These are phyloP conservation scores for Xanthia togata DNA, from an alignment of 2,888 invertebrate genomes.

Conservation along the genomic window DNA sequence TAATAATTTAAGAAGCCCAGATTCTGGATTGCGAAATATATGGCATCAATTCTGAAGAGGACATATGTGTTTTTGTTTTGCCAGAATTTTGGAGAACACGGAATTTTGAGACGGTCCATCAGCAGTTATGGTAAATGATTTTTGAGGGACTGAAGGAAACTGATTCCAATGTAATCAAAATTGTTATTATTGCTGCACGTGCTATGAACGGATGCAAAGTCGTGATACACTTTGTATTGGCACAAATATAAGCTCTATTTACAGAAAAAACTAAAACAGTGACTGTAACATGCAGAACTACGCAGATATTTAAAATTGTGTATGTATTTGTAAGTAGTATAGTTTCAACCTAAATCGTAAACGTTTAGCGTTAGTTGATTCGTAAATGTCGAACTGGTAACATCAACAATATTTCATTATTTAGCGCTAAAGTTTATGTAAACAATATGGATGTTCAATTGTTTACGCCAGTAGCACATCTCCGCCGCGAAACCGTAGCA, in stretches of 20 bases:
- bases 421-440: slow-evolving; percentile 4
- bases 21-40: neutral
- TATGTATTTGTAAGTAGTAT: neutral
- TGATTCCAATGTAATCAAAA: slow-evolving; percentile 30
- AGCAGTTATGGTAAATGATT: slow-evolving; percentile 20
- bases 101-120: slow-evolving; percentile 16
- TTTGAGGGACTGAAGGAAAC: slow-evolving; percentile 13
- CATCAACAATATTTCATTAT: slow-evolving; percentile 14
- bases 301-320: neutral
- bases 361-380: slow-evolving; percentile 7
- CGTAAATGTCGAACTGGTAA: slow-evolving; percentile 21
- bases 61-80: neutral
- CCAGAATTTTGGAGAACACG: neutral
- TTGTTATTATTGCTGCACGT: slow-evolving; percentile 42
- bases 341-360: slow-evolving; percentile 4
- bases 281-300: slow-evolving; percentile 13
- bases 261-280: slow-evolving; percentile 45
- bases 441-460: neutral
- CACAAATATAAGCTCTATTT: slow-evolving; percentile 40
- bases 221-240: slow-evolving; percentile 36
- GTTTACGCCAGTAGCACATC: too few relatives aligned
- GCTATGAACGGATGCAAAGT: slow-evolving; percentile 29
- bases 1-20: neutral
- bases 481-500: too few relatives aligned
- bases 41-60: neutral